Evolutionary conservation across 2,888 invertebrate species (phyloP), one percentile per base, ranked within the genome.

Genomic region (Parapristionchus giblindavisi): DNA sequence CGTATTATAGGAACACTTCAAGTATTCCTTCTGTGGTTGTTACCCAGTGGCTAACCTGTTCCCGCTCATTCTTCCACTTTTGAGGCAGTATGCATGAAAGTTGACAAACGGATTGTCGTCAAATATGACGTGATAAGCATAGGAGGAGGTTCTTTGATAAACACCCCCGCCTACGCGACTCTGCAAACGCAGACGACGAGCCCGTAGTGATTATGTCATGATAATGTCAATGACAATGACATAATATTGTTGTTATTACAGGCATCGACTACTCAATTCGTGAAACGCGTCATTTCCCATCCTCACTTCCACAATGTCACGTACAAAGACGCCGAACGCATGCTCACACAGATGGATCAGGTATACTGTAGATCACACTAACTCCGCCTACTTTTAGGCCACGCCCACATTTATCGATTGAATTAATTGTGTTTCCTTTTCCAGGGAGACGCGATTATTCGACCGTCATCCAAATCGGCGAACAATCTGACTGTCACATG

Each of bases 401-500:
- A 68, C n/a, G n/a, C 51, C 51, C 51, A n/a, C 14, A n/a, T 21
- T 51, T 51, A n/a, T n/a, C n/a, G n/a, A n/a, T n/a, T n/a, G n/a
- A n/a, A n/a, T n/a, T n/a, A 11, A 8, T 48, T 58, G 27, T 58
- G n/a, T 58, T 58, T 58, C 14, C 17, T 11, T 58, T 24, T 24
- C 11, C 75, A 84, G 89, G 98, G 99, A 1, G 99, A 99, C 88
- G 95, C 94, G 21, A 93, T 99, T 36, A 92, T 99, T 27, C 91
- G 99, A 77, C 99, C 99, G 0, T 97, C 97, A 71, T 96, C 96
- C 89, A 97, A 98, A 91, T 92, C 96, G 56, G 92, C 93, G 0
- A 95, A 98, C 89, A 96, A 96, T 89, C 90, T 99, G 79, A 98
- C 98, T 0, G 95, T 96, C 1, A 98, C 98, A 0, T 99, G 99